Evolutionary conservation across 2,113 vertebrate species (phyloP).

Genomic region (Dasyprocta punctata): DNA sequence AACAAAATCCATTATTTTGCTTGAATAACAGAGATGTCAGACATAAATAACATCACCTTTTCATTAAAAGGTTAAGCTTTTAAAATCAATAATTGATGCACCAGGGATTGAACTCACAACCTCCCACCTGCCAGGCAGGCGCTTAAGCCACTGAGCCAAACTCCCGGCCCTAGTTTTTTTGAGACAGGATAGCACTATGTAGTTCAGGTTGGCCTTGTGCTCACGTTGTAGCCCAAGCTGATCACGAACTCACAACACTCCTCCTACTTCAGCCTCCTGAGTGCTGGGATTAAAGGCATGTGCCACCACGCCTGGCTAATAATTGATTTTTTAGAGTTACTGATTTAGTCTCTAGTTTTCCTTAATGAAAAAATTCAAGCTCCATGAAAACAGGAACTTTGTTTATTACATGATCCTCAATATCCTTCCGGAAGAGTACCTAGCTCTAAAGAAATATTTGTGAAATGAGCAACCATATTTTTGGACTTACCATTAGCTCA

Average conservation of each 20-base stretch:
- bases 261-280: too few relatives aligned
- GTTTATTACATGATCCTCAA: background rate
- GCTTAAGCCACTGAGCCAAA: too few relatives aligned
- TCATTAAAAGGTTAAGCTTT: slow-evolving; percentile 1
- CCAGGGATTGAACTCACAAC: too few relatives aligned
- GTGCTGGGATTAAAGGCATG: too few relatives aligned
- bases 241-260: too few relatives aligned
- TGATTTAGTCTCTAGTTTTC: slow-evolving; percentile 37
- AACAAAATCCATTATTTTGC: slow-evolving; percentile 12
- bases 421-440: background rate
- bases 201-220: too few relatives aligned
- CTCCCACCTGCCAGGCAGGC: too few relatives aligned
- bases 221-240: too few relatives aligned
- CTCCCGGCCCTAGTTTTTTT: too few relatives aligned
- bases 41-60: background rate
- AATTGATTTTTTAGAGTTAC: background rate
- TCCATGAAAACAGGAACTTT: slow-evolving; percentile 4
- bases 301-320: too few relatives aligned
- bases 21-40: background rate
- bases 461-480: background rate
- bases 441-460: background rate
- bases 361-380: slow-evolving; percentile 6
- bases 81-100: background rate
- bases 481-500: slow-evolving; percentile 94
- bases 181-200: too few relatives aligned